Conservation (phyloP, 2,113 vertebrate species). For the Morone saxatilis region DNA sequence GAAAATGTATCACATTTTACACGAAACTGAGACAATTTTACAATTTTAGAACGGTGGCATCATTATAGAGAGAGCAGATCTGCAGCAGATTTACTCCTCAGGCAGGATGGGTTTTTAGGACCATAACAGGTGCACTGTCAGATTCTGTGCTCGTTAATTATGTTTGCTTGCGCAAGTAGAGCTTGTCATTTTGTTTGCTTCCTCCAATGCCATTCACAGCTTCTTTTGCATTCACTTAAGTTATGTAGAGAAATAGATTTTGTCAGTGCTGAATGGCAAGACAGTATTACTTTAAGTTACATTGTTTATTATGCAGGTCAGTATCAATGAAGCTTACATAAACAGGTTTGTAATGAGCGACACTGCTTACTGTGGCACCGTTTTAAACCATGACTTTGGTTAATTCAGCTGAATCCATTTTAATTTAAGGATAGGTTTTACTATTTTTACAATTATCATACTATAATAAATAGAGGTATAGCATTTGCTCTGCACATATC, state of each 20-base stretch:
- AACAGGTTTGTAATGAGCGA: conserved; percentile 10
- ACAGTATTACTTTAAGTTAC: not conserved
- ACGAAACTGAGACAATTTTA: conserved; percentile 34
- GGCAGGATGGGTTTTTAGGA: conserved; percentile 56
- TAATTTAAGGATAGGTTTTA: not conserved
- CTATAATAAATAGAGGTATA: not conserved
- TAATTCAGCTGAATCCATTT: not conserved
- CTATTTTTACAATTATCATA: not conserved
- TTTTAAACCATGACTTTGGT: not conserved
- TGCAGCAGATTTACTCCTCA: conserved; percentile 66
- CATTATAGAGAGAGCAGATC: conserved; percentile 34
- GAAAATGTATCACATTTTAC: conserved; percentile 25
- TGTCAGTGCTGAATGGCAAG: conserved; percentile 22
- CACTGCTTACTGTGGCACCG: not conserved
- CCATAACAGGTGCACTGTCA: conserved; percentile 74
- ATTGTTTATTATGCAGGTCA: conserved; percentile 13
- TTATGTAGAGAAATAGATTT: conserved; percentile 21
- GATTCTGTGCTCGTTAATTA: conserved; percentile 63
- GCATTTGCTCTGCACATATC: not conserved
- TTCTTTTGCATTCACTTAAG: conserved; percentile 36
- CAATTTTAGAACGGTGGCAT: conserved; percentile 33
- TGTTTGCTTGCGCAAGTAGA: conserved; percentile 62
- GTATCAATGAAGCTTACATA: conserved; percentile 14
- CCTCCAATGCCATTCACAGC: conserved; percentile 32
- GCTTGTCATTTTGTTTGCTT: conserved; percentile 72